phyloP scores from a whole-genome alignment of 2,113 vertebrate species.

The Dipodomys spectabilis region DNA sequence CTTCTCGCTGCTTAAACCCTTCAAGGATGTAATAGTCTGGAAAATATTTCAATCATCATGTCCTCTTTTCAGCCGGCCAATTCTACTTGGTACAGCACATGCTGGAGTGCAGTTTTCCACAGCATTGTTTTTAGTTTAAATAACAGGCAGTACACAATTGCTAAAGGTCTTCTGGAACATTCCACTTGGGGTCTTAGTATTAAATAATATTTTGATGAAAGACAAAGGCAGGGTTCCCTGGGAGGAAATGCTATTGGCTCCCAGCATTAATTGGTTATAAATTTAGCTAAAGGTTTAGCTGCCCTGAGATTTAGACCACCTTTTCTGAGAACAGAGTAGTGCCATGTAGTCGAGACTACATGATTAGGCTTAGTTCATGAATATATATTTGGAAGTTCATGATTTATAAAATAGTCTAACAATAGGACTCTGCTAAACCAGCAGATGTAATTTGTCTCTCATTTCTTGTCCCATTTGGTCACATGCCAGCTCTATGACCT shows the following conservation, averaged over 20 bases:
- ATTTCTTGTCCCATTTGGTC: neutral
- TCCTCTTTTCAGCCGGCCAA: conserved; percentile 39
- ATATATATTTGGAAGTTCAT: conserved; percentile 45
- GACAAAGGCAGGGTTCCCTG: conserved; percentile 45
- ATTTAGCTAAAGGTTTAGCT: conserved; percentile 62
- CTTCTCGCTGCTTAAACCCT: conserved; percentile 62
- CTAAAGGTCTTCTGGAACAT: conserved; percentile 72
- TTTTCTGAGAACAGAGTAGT: conserved; percentile 38
- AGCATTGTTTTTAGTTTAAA: conserved; percentile 76
- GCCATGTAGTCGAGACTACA: conserved; percentile 1
- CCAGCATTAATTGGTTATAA: conserved; percentile 71
- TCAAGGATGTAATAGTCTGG: conserved; percentile 72
- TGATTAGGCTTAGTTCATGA: conserved; percentile 56
- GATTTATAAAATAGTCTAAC: conserved; percentile 35
- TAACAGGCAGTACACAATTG: conserved; percentile 63
- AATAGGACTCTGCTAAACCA: conserved; percentile 42
- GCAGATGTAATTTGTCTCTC: neutral
- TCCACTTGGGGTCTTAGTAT: conserved; percentile 61
- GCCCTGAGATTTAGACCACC: conserved; percentile 49
- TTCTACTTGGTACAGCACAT: conserved; percentile 15
- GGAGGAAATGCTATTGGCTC: conserved; percentile 54
- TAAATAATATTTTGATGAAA: conserved; percentile 73
- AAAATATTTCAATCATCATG: conserved; percentile 72
- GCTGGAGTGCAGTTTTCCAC: conserved; percentile 59
- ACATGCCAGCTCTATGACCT: neutral